Percentiles rank a stretch among this genome's conserved stretches.
These are phyloP conservation scores for Phalloptychus januarius DNA, from an alignment of 2,797 vertebrate species.

Conservation along the genomic window DNA sequence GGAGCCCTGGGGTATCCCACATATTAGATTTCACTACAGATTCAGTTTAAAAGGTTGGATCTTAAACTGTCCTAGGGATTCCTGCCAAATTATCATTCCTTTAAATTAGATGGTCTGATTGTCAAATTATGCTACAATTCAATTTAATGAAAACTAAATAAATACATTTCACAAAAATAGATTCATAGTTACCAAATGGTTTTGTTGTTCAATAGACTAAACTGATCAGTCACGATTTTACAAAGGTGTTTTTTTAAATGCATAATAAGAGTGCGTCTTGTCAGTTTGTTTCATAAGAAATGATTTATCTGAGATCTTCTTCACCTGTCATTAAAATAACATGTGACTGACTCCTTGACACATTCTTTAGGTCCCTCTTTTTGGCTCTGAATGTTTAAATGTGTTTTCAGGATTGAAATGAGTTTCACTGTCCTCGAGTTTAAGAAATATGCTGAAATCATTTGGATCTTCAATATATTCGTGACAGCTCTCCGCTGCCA, in stretches of 20 bases:
- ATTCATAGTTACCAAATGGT: not conserved
- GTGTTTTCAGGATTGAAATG: slow-evolving; percentile 11
- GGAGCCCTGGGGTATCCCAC: not conserved
- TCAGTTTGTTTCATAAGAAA: not conserved
- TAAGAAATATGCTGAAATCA: slow-evolving; percentile 16
- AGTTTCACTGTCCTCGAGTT: slow-evolving; percentile 27
- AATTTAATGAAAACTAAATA: not conserved
- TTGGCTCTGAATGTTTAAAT: not conserved
- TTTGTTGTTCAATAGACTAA: not conserved
- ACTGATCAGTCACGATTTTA: not conserved
- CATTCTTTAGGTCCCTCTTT: not conserved
- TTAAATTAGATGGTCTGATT: not conserved
- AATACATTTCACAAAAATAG: not conserved
- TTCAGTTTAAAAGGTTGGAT: not conserved
- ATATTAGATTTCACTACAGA: not conserved
- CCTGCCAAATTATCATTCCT: not conserved
- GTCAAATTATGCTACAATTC: not conserved
- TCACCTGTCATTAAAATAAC: not conserved
- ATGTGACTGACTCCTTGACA: not conserved
- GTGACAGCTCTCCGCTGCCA: not conserved
- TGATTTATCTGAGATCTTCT: not conserved
- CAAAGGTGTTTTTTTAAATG: no score
- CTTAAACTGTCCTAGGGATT: not conserved
- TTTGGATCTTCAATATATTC: not conserved
- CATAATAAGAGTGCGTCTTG: no score